Base-by-base conservation (phyloP, 2,797 vertebrate genomes). In the Pogoniulus pusillus region DNA sequence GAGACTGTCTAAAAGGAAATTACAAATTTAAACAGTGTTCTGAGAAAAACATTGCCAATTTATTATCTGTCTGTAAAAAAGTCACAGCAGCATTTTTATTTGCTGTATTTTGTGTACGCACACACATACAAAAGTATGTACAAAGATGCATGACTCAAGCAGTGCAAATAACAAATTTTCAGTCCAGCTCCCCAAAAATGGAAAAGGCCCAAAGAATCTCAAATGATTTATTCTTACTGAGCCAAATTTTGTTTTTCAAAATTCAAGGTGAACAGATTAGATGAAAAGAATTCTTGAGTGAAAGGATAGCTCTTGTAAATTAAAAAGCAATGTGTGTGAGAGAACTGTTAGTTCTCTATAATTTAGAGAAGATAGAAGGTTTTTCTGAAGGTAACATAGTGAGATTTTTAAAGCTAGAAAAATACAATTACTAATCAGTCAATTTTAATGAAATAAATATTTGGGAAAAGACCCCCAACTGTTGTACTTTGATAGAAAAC, bases 111-210 rank as follows among this genome's bases (percentile, higher is more conserved):
- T 79, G 7, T 68, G n/a, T 55, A 55, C 4, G 51, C 4, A 29
- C 10, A 10, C 8, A 5, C n/a, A 37, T 72, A 35, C 16, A 16
- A 64, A 88, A 92, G 88, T 73, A 57, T 51, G 43, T 76, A 79
- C 30, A 47, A 58, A 68, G 19, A 63, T 58, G 10, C 5, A 26
- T 68, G 43, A 76, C 18, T 93, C 91, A 84, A 86, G 64, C 90
- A 91, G 81, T 92, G 83, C 43, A 91, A 91, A 86, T 90, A 92
- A 86, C 92, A 58, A 54, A 79, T 68, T 94, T 92, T 82, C 64
- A 43, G 30, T 94, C 30, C 53, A 73, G 13, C 30, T 88, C 20
- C 27, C 39, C 70, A 89, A 60, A 29, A 73, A 64, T 73, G 24
- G 64, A 82, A 41, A 86, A 84, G 39, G 30, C 26, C 68, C 68